A percentile compares a stretch with the other conserved stretches of the same genome.
These are phyloP conservation scores for Lissonota sp. DNA, from an alignment of 2,888 invertebrate species.

Conservation along the genomic window DNA sequence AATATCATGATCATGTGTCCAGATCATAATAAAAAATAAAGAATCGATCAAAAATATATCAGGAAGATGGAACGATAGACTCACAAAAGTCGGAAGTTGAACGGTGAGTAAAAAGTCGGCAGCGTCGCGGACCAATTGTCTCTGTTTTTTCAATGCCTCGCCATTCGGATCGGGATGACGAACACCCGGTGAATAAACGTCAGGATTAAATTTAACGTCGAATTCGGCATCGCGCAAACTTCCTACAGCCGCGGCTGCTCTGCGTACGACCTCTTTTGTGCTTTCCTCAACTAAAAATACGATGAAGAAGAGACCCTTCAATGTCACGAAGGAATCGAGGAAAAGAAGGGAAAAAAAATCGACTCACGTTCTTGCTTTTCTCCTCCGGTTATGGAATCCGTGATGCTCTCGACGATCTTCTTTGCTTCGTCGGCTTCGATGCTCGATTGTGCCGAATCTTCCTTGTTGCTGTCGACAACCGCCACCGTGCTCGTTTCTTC, in stretches of 20 bases:
- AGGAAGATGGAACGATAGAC: conserved; percentile 77
- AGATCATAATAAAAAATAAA: too few species aligned
- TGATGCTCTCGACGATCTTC: conserved; percentile 95
- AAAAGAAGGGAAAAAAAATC: conserved; percentile 7
- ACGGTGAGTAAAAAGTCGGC: conserved; percentile 96
- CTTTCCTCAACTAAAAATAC: conserved; percentile 90
- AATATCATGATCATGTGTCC: too few species aligned
- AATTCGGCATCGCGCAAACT: conserved; percentile 98
- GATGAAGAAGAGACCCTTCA: not conserved
- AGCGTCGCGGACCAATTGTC: conserved; percentile 96
- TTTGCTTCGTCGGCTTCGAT: conserved; percentile 94
- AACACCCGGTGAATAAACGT: conserved; percentile 98
- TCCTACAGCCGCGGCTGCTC: conserved; percentile 95
- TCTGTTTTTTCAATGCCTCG: conserved; percentile 91
- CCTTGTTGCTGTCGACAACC: conserved; percentile 80
- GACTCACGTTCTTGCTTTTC: conserved; percentile 90
- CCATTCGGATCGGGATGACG: conserved; percentile 90
- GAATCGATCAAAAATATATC: too few species aligned
- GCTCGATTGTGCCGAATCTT: conserved; percentile 76
- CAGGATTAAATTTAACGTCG: conserved; percentile 99
- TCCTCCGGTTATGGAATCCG: conserved; percentile 90
- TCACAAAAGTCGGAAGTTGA: conserved; percentile 97
- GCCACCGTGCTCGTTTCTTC: conserved; percentile 71
- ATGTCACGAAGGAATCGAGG: not conserved
- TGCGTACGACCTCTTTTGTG: conserved; percentile 94